Conservation (phyloP, 2,797 vertebrate species). For the Xerus rutilus region DNA sequence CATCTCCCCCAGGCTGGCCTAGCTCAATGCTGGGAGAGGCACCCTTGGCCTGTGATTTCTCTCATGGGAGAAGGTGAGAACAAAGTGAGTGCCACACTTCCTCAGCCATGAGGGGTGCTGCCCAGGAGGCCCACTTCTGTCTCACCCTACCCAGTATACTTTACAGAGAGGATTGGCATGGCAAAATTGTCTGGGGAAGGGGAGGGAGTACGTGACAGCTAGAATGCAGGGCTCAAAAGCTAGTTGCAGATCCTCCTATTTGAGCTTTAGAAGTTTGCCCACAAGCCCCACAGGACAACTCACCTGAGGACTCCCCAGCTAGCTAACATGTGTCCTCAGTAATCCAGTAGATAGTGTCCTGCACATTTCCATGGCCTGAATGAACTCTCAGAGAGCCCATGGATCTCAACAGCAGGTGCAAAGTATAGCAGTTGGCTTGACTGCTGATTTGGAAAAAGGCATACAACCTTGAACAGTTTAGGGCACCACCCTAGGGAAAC, state of each 20-base stretch:
- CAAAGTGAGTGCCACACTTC: background rate
- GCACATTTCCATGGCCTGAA: too few relatives aligned
- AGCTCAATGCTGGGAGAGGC: background rate
- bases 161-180: background rate
- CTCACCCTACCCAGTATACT: background rate
- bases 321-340: background rate
- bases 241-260: background rate
- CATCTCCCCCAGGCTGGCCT: background rate
- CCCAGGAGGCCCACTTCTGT: background rate
- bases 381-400: too few relatives aligned
- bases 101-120: background rate
- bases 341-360: background rate
- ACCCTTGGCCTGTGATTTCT: background rate
- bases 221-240: background rate
- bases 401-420: background rate
- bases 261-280: background rate
- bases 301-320: background rate
- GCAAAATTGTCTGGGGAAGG: background rate
- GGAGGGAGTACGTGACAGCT: too few relatives aligned
- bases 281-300: background rate
- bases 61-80: background rate
- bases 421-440: background rate
- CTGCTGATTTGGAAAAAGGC: background rate
- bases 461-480: background rate
- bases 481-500: background rate